Evolutionary conservation across 1,140 invertebrate species (phyloP).

Genomic region (Drosophila melanica): DNA sequence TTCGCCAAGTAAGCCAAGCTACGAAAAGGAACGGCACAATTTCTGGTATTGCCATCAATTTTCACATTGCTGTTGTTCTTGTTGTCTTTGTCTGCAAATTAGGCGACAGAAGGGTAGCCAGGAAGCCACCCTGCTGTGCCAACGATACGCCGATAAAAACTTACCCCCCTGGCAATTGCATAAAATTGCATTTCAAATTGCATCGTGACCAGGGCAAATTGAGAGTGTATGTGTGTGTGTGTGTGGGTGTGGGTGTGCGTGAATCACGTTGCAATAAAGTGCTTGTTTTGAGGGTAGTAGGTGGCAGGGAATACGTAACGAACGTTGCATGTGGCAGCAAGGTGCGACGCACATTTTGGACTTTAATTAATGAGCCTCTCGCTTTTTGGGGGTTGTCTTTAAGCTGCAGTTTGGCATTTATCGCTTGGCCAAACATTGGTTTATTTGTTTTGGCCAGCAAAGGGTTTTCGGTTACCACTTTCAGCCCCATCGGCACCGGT

Average conservation of each 20-base stretch:
- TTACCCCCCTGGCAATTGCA: slow-evolving; percentile 54
- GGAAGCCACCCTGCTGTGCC: slow-evolving; percentile 30
- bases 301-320: slow-evolving; percentile 8
- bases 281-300: background rate
- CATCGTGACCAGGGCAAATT: slow-evolving; percentile 76
- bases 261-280: slow-evolving; percentile 66
- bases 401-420: slow-evolving; percentile 45
- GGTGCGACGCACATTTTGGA: slow-evolving; percentile 58
- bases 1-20: slow-evolving; percentile 57
- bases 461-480: slow-evolving; percentile 63
- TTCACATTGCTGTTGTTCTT: slow-evolving; percentile 31
- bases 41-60: slow-evolving; percentile 45
- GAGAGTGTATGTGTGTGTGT: background rate
- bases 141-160: slow-evolving; percentile 27
- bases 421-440: slow-evolving; percentile 49
- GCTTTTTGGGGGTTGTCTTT: slow-evolving; percentile 27
- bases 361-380: slow-evolving; percentile 69
- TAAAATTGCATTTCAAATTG: slow-evolving; percentile 77
- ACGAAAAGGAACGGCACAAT: slow-evolving; percentile 45
- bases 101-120: slow-evolving; percentile 12
- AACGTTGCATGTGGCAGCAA: slow-evolving; percentile 34
- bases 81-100: slow-evolving; percentile 40
- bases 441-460: slow-evolving; percentile 58
- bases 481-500: slow-evolving; percentile 28
- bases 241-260: slow-evolving; percentile 31